Evolutionary conservation across 2,113 vertebrate species (phyloP).

Genomic region (Microtus richardsoni): DNA sequence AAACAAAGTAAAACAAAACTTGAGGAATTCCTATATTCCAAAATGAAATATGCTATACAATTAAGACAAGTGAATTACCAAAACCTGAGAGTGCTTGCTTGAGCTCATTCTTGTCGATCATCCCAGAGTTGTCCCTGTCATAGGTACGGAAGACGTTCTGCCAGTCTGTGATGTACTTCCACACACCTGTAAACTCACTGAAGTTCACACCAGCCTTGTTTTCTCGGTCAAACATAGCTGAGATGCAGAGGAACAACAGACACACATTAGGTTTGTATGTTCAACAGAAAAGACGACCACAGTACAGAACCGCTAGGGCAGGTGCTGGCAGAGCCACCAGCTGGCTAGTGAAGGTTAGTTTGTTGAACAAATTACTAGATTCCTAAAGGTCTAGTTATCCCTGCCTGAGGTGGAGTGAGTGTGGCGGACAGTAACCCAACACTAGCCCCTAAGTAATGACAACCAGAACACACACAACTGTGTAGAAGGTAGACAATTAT

Average conservation of each 20-base stretch:
- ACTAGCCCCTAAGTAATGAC: neutral
- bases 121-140: conserved; percentile 97
- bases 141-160: conserved; percentile 99
- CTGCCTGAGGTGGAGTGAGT: neutral
- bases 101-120: conserved; percentile 98
- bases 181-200: conserved; percentile 97
- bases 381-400: neutral
- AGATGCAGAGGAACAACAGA: conserved; percentile 50
- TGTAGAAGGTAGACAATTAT: neutral
- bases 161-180: conserved; percentile 99
- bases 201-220: conserved; percentile 99
- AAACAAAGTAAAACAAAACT: neutral
- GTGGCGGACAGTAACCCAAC: neutral
- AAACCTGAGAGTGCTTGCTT: conserved; percentile 98
- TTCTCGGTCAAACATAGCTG: conserved; percentile 99
- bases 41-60: conserved; percentile 74
- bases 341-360: neutral
- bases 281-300: neutral
- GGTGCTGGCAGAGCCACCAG: neutral
- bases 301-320: rapidly evolving
- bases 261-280: neutral
- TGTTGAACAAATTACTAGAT: neutral
- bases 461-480: neutral
- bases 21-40: conserved; percentile 25
- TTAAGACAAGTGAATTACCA: conserved; percentile 90